Conservation (phyloP, 2,113 vertebrate genomes). For the Hypocryptadius cinnamomeus region DNA sequence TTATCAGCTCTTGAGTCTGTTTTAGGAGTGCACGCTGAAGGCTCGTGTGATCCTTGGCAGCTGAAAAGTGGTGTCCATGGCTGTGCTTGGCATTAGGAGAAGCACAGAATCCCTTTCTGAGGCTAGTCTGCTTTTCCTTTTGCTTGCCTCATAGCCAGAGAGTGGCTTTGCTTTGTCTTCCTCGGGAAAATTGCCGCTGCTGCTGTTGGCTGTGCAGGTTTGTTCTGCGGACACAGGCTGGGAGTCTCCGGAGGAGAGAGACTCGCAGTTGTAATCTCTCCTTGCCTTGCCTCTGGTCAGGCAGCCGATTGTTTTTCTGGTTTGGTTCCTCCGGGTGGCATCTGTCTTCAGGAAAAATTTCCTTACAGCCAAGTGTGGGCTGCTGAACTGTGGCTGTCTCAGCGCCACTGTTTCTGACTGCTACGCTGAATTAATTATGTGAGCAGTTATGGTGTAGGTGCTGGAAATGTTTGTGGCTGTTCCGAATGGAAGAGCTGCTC, state of each 20-base stretch:
- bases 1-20: neutral
- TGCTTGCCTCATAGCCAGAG: neutral
- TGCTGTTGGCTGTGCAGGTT: neutral
- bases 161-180: neutral
- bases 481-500: neutral
- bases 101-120: neutral
- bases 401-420: neutral
- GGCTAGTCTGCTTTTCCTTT: neutral
- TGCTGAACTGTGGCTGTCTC: constrained; percentile 1
- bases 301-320: constrained; percentile 45
- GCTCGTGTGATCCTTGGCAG: neutral
- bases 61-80: fast-evolving
- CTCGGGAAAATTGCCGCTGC: constrained; percentile 14
- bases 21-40: neutral
- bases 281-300: constrained; percentile 43
- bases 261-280: constrained; percentile 12
- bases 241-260: neutral
- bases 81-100: neutral
- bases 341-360: constrained; percentile 57
- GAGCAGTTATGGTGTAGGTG: neutral
- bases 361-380: constrained; percentile 15
- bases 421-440: neutral
- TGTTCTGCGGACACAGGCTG: neutral
- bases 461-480: neutral
- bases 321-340: constrained; percentile 58